Evolutionary conservation across 2,888 invertebrate species (phyloP), one percentile per base, ranked within the genome.

Genomic region (Meghimatium bilineatum): DNA sequence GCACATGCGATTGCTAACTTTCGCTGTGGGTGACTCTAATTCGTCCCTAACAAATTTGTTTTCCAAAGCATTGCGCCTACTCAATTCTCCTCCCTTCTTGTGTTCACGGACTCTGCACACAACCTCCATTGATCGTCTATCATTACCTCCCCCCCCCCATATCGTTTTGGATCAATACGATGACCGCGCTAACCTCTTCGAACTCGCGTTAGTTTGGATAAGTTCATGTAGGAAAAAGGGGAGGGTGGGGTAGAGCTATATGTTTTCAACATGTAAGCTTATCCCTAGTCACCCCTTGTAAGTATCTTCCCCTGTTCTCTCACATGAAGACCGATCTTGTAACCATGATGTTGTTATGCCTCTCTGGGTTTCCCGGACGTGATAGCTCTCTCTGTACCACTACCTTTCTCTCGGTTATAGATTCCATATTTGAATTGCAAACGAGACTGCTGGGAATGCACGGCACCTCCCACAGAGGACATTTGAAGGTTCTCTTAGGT

Each of bases 401-500:
- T 23, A 8, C 12, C n/a, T 63, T n/a, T n/a, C 60, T n/a, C 8
- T 63, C 8, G n/a, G 5, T n/a, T 63, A 26, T 23, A 26, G 26
- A 72, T 44, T 32, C 29, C 78, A 12, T 1, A 63, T 63, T 66
- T 14, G 26, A 44, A 63, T n/a, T 38, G 38, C 14, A 2, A 44
- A 23, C 63, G 26, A 38, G 36, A 44, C 67, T 34, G 5, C 17
- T 10, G 44, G 52, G 49, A 52, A 52, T 26, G 10, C 12, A 34
- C 34, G 10, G 34, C 36, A 36, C 60, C 23, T 29, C 32, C 60
- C 12, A 12, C 38, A 77, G 63, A 77, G 77, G 77, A 38, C 77
- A 77, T 63, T 63, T 63, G 36, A 77, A 77, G 60, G 63, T 77
- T 38, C 1, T 77, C 2, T 44, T 60, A 23, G 63, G n/a, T 56